Evolutionary conservation across 2,888 invertebrate species (phyloP).

Genomic region (Blastobasis adustella): DNA sequence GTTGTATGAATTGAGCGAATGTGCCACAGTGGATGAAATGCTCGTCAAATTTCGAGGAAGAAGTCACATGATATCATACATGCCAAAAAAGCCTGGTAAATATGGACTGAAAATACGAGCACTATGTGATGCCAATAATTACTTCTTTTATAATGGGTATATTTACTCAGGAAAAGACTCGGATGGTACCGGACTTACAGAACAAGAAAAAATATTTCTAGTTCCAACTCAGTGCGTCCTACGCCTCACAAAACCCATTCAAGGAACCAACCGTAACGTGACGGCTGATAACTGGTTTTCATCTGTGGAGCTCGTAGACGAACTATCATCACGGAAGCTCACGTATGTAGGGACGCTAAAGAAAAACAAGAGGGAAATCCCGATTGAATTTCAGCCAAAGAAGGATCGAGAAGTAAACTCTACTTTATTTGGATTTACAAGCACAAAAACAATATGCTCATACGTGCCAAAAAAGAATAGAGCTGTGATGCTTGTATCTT

Average conservation of each 20-base stretch:
- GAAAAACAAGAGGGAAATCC: conserved; percentile 17
- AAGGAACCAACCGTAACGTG: conserved; percentile 14
- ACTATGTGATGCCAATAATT: conserved; percentile 12
- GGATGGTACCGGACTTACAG: conserved; percentile 13
- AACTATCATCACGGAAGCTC: conserved; percentile 12
- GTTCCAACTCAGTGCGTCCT: conserved; percentile 15
- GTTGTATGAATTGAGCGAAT: conserved; percentile 10
- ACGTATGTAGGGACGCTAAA: conserved; percentile 18
- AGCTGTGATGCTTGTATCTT: conserved; percentile 10
- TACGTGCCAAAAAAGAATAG: conserved; percentile 12
- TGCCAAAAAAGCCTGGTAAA: conserved; percentile 20
- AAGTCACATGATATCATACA: conserved; percentile 17
- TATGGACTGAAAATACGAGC: conserved; percentile 17
- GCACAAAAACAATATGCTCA: conserved; percentile 7
- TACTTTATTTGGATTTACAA: conserved; percentile 13
- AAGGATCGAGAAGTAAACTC: conserved; percentile 8
- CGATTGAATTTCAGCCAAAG: conserved; percentile 11
- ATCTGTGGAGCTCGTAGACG: conserved; percentile 16
- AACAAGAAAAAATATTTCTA: conserved; percentile 13
- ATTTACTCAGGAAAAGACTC: conserved; percentile 17
- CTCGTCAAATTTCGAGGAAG: conserved; percentile 18
- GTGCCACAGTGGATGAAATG: conserved; percentile 19
- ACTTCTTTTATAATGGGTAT: conserved; percentile 13
- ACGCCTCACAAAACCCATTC: conserved; percentile 10
- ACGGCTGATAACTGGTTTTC: conserved; percentile 21